These are phyloP conservation scores for Gryllus longicercus DNA, from an alignment of 2,888 invertebrate genomes.

Conservation along the genomic window DNA sequence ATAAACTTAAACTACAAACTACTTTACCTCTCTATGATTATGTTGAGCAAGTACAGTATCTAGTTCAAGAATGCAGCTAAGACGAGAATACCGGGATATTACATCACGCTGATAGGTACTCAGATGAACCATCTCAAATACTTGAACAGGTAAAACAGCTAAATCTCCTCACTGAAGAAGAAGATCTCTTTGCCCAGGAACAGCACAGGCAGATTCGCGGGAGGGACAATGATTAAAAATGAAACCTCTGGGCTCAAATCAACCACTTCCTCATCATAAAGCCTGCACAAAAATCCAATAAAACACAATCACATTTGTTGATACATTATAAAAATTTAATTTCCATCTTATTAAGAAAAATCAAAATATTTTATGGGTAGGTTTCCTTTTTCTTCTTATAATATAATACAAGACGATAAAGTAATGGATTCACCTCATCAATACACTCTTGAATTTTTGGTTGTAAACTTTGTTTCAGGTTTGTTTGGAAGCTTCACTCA, in stretches of 20 bases:
- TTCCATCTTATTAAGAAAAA: too few relatives aligned
- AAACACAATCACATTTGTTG: too few relatives aligned
- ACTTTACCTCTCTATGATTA: constrained; percentile 72
- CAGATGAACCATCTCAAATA: constrained; percentile 91
- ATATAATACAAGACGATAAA: too few relatives aligned
- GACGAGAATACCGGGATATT: constrained; percentile 83
- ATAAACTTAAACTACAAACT: too few relatives aligned
- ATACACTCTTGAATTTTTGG: too few relatives aligned
- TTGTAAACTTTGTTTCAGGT: too few relatives aligned
- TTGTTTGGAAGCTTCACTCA: too few relatives aligned
- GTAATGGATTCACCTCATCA: too few relatives aligned
- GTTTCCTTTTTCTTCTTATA: too few relatives aligned
- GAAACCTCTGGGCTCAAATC: constrained; percentile 89
- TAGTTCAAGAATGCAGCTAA: constrained; percentile 90
- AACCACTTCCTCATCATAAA: constrained; percentile 91
- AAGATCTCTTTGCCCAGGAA: constrained; percentile 81
- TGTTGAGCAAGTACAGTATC: constrained; percentile 90
- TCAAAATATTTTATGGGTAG: too few relatives aligned
- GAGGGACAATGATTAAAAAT: constrained; percentile 87
- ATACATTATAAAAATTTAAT: too few relatives aligned
- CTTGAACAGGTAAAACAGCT: constrained; percentile 86
- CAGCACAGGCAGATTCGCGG: constrained; percentile 90
- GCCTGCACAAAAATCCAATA: constrained; percentile 46
- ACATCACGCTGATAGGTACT: constrained; percentile 90
- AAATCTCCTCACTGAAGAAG: constrained; percentile 80